phyloP scores from a whole-genome alignment of 2,113 vertebrate species.

The Otolemur garnettii region DNA sequence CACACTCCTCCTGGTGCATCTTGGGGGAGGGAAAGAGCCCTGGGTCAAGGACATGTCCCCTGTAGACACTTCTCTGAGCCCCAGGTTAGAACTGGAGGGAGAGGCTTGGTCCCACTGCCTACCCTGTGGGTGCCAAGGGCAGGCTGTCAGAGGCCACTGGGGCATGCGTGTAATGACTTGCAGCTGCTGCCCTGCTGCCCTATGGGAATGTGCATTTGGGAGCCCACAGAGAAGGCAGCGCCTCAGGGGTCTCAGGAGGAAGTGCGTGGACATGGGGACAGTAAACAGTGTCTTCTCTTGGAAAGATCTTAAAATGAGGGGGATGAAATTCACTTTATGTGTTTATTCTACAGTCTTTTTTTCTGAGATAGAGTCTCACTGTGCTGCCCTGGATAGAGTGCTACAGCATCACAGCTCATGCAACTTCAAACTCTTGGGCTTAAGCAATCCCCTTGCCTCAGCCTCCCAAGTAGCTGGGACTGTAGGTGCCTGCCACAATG shows the following conservation, averaged over 20 bases:
- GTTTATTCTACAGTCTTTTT: too few relatives aligned
- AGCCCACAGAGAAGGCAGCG: not conserved
- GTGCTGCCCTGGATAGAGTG: too few relatives aligned
- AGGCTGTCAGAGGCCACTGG: not conserved
- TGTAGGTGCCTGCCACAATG: too few relatives aligned
- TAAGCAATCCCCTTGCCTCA: too few relatives aligned
- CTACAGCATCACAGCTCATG: too few relatives aligned
- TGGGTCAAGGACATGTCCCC: not conserved
- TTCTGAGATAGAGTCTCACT: too few relatives aligned
- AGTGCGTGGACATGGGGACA: not conserved
- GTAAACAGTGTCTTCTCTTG: not conserved
- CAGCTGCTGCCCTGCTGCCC: not conserved
- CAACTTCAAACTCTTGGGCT: too few relatives aligned
- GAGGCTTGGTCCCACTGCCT: not conserved
- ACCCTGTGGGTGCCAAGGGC: not conserved
- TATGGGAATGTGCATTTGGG: too few relatives aligned
- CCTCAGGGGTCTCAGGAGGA: not conserved
- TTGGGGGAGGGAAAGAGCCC: not conserved
- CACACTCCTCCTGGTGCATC: not conserved
- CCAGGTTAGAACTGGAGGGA: not conserved
- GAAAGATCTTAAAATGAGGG: not conserved
- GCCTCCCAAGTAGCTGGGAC: too few relatives aligned
- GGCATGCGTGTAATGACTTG: not conserved
- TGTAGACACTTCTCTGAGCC: fast-evolving
- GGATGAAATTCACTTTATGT: not conserved